phyloP scores from a whole-genome alignment of 2,797 vertebrate species.

The Gorsachius magnificus region DNA sequence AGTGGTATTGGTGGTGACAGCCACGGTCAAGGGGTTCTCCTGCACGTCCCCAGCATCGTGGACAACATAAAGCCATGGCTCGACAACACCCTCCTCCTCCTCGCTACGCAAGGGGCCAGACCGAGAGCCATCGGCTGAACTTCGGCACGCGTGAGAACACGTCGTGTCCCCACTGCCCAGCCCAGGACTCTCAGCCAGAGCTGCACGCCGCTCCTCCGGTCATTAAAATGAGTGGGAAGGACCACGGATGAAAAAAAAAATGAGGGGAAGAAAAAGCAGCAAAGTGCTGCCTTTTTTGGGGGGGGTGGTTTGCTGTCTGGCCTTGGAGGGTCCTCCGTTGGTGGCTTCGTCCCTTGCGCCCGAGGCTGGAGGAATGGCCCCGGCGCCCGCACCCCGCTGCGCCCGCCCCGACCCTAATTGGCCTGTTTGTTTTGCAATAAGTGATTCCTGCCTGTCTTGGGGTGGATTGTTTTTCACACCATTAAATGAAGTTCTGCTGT shows the following conservation, averaged over 20 bases:
- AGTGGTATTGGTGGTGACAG: neutral
- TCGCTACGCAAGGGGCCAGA: accelerated
- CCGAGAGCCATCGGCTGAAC: neutral
- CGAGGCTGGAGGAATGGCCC: neutral
- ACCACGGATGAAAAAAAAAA: neutral
- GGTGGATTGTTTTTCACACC: slow-evolving; percentile 73
- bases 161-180: neutral
- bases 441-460: slow-evolving; percentile 70
- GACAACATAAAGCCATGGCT: neutral
- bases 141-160: accelerated
- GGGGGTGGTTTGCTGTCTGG: neutral
- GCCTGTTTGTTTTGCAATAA: slow-evolving; percentile 70
- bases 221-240: accelerated
- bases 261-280: neutral
- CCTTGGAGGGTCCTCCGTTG: accelerated
- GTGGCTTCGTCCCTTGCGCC: neutral
- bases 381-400: accelerated
- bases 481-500: slow-evolving; percentile 76
- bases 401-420: slow-evolving; percentile 48
- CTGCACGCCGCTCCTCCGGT: accelerated
- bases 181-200: neutral
- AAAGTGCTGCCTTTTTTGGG: neutral
- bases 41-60: accelerated
- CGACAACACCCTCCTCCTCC: neutral
- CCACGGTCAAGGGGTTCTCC: accelerated